phyloP scores from a whole-genome alignment of 2,888 invertebrate genomes.

The Hemicrepidius hirtus region DNA sequence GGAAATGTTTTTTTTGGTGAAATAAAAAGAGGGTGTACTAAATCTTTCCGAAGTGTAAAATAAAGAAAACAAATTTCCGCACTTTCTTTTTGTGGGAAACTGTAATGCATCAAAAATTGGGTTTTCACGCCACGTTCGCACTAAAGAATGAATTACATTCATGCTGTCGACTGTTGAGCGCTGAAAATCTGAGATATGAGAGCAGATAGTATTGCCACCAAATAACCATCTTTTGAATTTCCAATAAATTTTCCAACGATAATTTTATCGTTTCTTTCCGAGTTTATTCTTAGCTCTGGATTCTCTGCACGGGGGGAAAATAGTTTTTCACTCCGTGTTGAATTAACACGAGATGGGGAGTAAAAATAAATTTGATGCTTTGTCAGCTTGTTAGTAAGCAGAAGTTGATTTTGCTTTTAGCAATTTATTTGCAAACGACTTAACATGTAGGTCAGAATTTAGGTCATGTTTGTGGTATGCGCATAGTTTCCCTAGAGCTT shows the following conservation, averaged over 20 bases:
- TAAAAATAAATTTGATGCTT: slow-evolving; percentile 15
- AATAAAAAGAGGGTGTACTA: slow-evolving; percentile 6
- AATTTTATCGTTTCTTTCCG: slow-evolving; percentile 8
- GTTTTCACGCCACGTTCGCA: slow-evolving; percentile 31
- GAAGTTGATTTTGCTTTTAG: slow-evolving; percentile 21
- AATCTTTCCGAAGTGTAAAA: slow-evolving; percentile 19
- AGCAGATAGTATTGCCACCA: slow-evolving; percentile 10
- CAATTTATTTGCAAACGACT: slow-evolving; percentile 38
- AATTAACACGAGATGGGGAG: slow-evolving; percentile 7
- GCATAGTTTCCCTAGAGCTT: slow-evolving; percentile 35
- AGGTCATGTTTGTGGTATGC: slow-evolving; percentile 18
- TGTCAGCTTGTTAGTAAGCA: slow-evolving; percentile 32
- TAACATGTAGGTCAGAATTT: slow-evolving; percentile 34
- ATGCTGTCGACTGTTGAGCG: slow-evolving; percentile 30
- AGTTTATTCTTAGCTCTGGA: background rate
- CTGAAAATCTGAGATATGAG: slow-evolving; percentile 26
- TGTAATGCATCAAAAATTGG: slow-evolving; percentile 32
- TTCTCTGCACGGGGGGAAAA: background rate
- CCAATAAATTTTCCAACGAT: slow-evolving; percentile 28
- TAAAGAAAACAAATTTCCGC: slow-evolving; percentile 29
- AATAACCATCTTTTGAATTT: slow-evolving; percentile 19
- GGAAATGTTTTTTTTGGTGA: no score
- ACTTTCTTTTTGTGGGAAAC: slow-evolving; percentile 16
- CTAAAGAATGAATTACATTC: slow-evolving; percentile 31
- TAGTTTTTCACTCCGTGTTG: background rate